Evolutionary conservation across 2,888 invertebrate species (phyloP).

Genomic region (Phrixothrix hirtus): DNA sequence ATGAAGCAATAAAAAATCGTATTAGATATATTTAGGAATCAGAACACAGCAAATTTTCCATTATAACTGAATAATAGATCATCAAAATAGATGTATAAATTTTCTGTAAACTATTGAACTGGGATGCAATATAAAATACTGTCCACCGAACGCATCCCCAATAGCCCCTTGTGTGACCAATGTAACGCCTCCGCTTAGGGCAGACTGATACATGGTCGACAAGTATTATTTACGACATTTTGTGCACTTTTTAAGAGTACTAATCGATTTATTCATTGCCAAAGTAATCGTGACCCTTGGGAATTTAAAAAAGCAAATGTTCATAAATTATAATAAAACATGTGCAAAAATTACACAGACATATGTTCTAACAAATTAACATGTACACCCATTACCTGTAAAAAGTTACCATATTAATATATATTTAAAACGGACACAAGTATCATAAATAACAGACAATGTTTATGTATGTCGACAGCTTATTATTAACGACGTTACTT

Average conservation of each 20-base stretch:
- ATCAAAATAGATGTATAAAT: constrained; percentile 53
- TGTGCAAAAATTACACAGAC: constrained; percentile 12
- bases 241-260: constrained; percentile 10
- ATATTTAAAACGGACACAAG: constrained; percentile 33
- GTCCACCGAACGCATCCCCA: constrained; percentile 32
- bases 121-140: constrained; percentile 50
- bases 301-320: too few species aligned
- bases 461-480: constrained; percentile 46
- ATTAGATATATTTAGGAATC: constrained; percentile 12
- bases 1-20: constrained; percentile 1
- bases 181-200: constrained; percentile 42
- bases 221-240: constrained; percentile 27
- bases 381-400: constrained; percentile 45
- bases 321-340: constrained; percentile 10
- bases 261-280: constrained; percentile 17
- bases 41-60: constrained; percentile 23
- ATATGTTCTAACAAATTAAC: constrained; percentile 16
- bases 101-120: constrained; percentile 50
- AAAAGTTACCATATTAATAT: constrained; percentile 46
- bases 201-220: constrained; percentile 38
- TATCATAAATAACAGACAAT: constrained; percentile 46
- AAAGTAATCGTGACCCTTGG: constrained; percentile 8
- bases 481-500: constrained; percentile 50
- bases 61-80: constrained; percentile 44
- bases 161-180: constrained; percentile 42